These are phyloP conservation scores for Acanthosepion lycidas DNA, from an alignment of 2,888 invertebrate species.

Conservation along the genomic window DNA sequence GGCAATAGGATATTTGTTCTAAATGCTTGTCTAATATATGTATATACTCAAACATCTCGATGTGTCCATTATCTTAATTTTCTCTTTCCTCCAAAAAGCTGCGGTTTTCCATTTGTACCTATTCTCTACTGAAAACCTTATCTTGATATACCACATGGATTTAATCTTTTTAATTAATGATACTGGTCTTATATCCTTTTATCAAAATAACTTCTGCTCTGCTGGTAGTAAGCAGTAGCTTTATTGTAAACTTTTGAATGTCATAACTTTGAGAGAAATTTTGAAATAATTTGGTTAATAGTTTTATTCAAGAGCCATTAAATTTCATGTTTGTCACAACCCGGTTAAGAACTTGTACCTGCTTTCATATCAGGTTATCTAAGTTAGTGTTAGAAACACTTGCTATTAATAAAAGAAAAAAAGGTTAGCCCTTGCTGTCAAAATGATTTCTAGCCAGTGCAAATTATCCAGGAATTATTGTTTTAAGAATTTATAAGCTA, in stretches of 20 bases:
- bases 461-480: too few relatives aligned
- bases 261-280: neutral
- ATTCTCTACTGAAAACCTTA: neutral
- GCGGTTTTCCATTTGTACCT: neutral
- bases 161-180: neutral
- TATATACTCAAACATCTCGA: slow-evolving; percentile 21
- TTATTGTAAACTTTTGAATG: neutral
- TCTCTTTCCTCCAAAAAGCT: neutral
- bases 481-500: too few relatives aligned
- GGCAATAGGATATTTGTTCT: neutral
- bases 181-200: neutral
- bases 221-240: neutral
- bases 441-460: too few relatives aligned
- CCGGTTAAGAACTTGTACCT: neutral
- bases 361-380: neutral
- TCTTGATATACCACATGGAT: neutral
- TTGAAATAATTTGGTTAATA: neutral
- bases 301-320: neutral
- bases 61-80: neutral
- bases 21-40: neutral
- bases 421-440: too few relatives aligned
- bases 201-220: neutral
- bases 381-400: too few relatives aligned
- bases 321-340: neutral
- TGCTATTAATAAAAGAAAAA: too few relatives aligned